Percentiles rank a stretch among this genome's conserved stretches.
Conservation (phyloP, 2,113 vertebrate species). For the Equus quagga region DNA sequence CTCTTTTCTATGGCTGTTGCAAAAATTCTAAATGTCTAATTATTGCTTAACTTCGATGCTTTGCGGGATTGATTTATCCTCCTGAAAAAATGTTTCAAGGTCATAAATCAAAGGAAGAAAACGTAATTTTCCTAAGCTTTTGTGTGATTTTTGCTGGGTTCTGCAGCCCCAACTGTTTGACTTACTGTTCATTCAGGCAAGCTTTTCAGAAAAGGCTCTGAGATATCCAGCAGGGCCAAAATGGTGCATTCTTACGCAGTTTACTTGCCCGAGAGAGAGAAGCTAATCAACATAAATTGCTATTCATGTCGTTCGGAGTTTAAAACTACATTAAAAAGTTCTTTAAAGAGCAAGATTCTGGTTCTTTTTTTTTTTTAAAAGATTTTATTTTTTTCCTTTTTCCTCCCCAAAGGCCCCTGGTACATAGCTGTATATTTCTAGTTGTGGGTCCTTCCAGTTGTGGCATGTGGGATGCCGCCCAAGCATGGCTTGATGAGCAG, state of each 20-base stretch:
- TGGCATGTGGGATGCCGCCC: too few relatives aligned
- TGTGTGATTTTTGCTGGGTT: not conserved
- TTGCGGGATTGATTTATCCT: not conserved
- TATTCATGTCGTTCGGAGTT: not conserved
- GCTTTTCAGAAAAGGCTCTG: not conserved
- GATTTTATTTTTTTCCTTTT: too few relatives aligned
- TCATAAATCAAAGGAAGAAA: constrained; percentile 40
- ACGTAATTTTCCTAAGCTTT: not conserved
- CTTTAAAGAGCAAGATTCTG: not conserved
- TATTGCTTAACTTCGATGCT: not conserved
- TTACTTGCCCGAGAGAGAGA: not conserved
- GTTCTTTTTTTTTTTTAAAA: not conserved
- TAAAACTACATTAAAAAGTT: not conserved
- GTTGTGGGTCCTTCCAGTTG: too few relatives aligned
- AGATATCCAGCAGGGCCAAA: not conserved
- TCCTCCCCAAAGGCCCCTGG: too few relatives aligned
- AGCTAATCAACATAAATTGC: not conserved
- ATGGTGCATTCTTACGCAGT: not conserved
- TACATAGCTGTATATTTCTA: too few relatives aligned
- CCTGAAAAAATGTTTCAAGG: constrained; percentile 39
- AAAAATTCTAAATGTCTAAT: not conserved
- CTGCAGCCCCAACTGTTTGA: not conserved
- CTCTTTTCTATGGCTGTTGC: not conserved
- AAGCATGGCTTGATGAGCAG: too few relatives aligned
- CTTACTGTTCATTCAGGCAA: not conserved